These are phyloP conservation scores for Gymnopithys bicolor DNA, from an alignment of 2,797 vertebrate species.

Conservation along the genomic window DNA sequence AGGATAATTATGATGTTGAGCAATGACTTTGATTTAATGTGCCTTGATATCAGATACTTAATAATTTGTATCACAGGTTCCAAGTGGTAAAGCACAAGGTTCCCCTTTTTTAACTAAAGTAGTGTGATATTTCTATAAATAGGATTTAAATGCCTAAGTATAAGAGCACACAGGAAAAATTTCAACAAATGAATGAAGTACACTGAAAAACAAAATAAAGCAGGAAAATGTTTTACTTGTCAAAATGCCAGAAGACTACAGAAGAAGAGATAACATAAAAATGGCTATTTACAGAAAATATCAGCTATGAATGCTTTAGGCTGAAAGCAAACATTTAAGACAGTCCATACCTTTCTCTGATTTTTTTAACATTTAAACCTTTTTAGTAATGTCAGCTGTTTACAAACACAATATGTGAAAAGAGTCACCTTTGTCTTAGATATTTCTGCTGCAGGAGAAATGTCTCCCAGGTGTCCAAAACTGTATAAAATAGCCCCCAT, in stretches of 20 bases:
- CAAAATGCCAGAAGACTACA: background rate
- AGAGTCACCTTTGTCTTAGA: background rate
- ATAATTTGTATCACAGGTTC: background rate
- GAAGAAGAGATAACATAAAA: background rate
- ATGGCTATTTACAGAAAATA: background rate
- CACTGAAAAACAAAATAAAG: background rate
- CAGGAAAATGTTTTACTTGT: slow-evolving; percentile 27
- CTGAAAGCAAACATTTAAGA: background rate
- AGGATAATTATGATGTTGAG: background rate
- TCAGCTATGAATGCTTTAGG: background rate
- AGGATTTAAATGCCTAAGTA: background rate
- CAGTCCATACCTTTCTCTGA: background rate
- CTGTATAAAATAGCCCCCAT: slow-evolving; percentile 73
- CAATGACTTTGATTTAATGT: background rate
- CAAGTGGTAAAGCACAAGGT: background rate
- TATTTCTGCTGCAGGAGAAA: slow-evolving; percentile 44
- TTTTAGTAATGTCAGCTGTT: background rate
- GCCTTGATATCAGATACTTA: background rate
- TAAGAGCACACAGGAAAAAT: background rate
- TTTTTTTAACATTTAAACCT: background rate
- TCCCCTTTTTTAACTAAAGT: background rate
- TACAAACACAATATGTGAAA: slow-evolving; percentile 30
- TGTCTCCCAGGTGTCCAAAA: slow-evolving; percentile 76
- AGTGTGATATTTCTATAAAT: background rate
- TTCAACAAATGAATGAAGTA: background rate